phyloP scores from a whole-genome alignment of 2,113 vertebrate genomes.

The Stictonetta naevosa region DNA sequence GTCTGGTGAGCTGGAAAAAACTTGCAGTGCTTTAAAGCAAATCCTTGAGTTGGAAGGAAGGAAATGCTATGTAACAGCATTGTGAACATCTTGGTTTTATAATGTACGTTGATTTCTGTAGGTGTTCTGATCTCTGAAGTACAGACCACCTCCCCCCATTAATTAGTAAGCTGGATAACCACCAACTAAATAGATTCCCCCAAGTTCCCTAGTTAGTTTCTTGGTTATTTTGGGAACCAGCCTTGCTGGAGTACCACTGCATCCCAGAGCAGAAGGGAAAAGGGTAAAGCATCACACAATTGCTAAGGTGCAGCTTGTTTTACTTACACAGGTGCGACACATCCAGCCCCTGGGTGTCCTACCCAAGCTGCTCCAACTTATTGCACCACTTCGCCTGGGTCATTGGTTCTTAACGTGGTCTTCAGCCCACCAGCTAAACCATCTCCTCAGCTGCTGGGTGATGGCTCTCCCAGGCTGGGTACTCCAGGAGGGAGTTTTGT shows the following conservation, averaged over 20 bases:
- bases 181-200: neutral
- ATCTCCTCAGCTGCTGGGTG: neutral
- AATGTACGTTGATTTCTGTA: neutral
- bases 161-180: neutral
- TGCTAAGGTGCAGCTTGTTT: neutral
- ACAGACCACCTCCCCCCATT: neutral
- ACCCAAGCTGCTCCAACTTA: neutral
- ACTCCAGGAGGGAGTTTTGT: neutral
- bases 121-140: neutral
- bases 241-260: neutral
- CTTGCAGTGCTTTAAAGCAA: neutral
- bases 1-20: slow-evolving; percentile 14
- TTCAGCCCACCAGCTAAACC: neutral
- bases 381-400: neutral
- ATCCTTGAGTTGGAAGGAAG: neutral
- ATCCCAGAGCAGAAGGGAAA: neutral
- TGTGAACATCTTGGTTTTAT: neutral
- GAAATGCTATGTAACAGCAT: neutral
- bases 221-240: neutral
- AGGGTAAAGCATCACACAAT: neutral
- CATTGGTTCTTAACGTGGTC: neutral
- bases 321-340: neutral
- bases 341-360: neutral
- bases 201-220: neutral
- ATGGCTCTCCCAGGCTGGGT: neutral